Evolutionary conservation across 2,113 vertebrate genomes (phyloP), one percentile per base, ranked within the genome.

Genomic region (Protobothrops mucrosquamatus): DNA sequence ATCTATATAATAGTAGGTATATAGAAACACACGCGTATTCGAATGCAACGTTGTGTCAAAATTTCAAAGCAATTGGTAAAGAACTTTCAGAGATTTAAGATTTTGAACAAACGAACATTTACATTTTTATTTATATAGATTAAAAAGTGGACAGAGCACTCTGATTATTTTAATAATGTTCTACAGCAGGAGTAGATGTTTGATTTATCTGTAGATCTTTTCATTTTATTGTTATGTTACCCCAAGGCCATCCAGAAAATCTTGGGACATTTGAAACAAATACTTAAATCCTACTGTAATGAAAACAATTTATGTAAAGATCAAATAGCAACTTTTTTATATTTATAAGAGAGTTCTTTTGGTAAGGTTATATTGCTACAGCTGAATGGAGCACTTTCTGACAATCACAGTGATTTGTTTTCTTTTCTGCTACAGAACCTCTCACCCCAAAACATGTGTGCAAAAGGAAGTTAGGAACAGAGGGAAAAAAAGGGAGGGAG

Each of bases 141-240:
- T 94, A 92, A 52, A 88, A 95, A 95, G 94, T 95, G 23, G 85
- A 1, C 26, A 54, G 51, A 54, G 15, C 11, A 87, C 7, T 81
- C 34, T 81, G 34, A 81, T 81, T 81, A 81, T 81, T 81, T 81
- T 81, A 39, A 39, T 81, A 39, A 81, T 81, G 18, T 81, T 81
- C 18, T 22, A 43, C 18, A 43, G 39, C 34, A 81, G 20, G 74
- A 81, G 2, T 81, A 43, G 34, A 81, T 81, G 74, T 43, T 39
- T 81, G 69, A 20, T 39, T 43, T 43, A 81, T 81, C 23, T 51
- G 48, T 54, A 87, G 51, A 26, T 43, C 48, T 52, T 87, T 87
- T 87, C 86, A 87, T 87, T 81, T 81, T 9, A 81, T 39, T 29
- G 4, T 87, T 52, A 87, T 52, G 4, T 29, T 87, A 87, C 29